These are phyloP conservation scores for Piscicola geometra DNA, from an alignment of 2,888 invertebrate genomes.

Conservation along the genomic window DNA sequence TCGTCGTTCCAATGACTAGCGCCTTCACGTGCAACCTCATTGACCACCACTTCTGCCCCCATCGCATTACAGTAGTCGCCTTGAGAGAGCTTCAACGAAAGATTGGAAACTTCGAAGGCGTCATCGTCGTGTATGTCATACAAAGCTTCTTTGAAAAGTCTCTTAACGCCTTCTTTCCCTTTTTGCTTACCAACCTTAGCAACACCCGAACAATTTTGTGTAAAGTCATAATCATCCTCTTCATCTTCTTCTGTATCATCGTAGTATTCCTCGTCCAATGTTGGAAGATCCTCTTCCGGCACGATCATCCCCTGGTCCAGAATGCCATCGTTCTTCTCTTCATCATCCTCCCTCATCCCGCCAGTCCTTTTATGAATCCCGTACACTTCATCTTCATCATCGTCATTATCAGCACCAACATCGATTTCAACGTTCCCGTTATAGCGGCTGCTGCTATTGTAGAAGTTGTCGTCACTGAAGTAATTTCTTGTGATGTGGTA, in stretches of 20 bases:
- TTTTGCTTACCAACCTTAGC: not conserved
- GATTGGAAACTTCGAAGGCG: not conserved
- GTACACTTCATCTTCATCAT: not conserved
- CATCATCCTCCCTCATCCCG: not conserved
- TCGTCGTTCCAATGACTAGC: not conserved
- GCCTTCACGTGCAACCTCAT: not conserved
- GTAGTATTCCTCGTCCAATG: conserved; percentile 5
- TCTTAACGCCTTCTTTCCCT: not conserved
- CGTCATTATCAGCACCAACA: not conserved
- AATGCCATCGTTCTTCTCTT: not conserved
- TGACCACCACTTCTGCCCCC: not conserved
- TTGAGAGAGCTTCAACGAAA: not conserved
- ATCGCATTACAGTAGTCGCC: not conserved
- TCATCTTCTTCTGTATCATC: not conserved
- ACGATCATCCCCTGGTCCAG: not conserved
- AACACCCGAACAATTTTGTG: not conserved
- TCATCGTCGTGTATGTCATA: not conserved
- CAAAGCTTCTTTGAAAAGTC: no score
- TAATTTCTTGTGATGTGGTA: not conserved
- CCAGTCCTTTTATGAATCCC: not conserved
- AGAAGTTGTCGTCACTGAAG: not conserved
- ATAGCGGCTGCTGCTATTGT: not conserved
- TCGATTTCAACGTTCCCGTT: no score
- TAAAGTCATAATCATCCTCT: not conserved
- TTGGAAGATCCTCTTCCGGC: not conserved